These are phyloP conservation scores for Enteromius viviparus DNA, from an alignment of 2,797 vertebrate genomes.

Conservation along the genomic window DNA sequence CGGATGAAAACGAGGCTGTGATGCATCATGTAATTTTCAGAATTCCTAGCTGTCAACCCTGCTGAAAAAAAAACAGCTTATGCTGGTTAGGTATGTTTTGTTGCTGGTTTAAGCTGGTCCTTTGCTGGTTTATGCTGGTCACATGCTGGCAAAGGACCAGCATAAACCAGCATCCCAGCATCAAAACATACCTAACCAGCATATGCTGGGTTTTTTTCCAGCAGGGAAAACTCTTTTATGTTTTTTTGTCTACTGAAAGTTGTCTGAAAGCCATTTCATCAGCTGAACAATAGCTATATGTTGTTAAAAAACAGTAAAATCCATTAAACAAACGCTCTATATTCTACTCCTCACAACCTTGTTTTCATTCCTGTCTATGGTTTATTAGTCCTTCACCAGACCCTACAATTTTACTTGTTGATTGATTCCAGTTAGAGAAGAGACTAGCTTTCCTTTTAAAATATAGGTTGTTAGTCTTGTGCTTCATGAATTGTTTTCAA, in stretches of 20 bases:
- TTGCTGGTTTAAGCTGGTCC: no score
- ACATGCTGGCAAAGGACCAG: no score
- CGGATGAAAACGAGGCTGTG: no score
- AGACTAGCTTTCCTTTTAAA: neutral
- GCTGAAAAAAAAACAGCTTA: no score
- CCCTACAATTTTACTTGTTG: neutral
- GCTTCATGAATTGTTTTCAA: neutral
- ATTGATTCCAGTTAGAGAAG: neutral
- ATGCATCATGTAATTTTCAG: no score
- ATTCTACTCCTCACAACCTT: neutral
- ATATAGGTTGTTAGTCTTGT: neutral
- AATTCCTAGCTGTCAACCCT: no score
- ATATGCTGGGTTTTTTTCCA: no score
- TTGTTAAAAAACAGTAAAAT: neutral
- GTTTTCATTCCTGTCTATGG: neutral
- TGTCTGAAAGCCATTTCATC: neutral
- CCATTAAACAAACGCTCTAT: neutral
- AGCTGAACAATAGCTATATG: neutral
- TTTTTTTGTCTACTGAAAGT: neutral
- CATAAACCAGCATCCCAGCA: no score
- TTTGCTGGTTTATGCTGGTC: no score
- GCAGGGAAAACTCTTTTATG: neutral
- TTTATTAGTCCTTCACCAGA: neutral
- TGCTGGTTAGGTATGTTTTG: no score
- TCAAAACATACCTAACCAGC: no score